phyloP scores from a whole-genome alignment of 2,113 vertebrate genomes.

The Mixornis gularis region DNA sequence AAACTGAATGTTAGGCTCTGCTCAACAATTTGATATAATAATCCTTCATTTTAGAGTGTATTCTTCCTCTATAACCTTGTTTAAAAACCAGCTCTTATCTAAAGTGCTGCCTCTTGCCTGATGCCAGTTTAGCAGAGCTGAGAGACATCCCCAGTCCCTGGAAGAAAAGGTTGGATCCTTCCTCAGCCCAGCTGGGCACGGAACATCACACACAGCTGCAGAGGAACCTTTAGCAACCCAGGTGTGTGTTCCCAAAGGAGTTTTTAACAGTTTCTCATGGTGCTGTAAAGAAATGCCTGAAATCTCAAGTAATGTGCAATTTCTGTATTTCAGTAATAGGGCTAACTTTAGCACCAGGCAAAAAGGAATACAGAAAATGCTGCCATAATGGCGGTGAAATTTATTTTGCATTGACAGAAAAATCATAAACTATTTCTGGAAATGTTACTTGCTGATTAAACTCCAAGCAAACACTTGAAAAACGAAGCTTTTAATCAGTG shows the following conservation, averaged over 20 bases:
- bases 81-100: background rate
- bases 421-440: background rate
- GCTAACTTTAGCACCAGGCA: background rate
- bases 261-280: background rate
- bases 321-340: background rate
- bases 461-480: background rate
- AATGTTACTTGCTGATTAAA: slow-evolving; percentile 15
- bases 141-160: background rate
- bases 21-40: background rate
- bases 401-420: background rate
- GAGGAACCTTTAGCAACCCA: background rate
- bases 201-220: background rate
- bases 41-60: background rate
- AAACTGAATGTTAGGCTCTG: background rate
- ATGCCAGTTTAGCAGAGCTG: background rate
- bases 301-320: background rate
- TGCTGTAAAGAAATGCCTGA: background rate
- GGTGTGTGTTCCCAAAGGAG: background rate
- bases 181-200: background rate
- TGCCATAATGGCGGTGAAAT: background rate
- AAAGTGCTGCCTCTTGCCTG: background rate
- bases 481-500: background rate
- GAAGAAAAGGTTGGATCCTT: background rate
- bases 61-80: background rate
- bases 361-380: background rate